These are phyloP conservation scores for Percopsis transmontana DNA, from an alignment of 2,113 vertebrate species.

Conservation along the genomic window DNA sequence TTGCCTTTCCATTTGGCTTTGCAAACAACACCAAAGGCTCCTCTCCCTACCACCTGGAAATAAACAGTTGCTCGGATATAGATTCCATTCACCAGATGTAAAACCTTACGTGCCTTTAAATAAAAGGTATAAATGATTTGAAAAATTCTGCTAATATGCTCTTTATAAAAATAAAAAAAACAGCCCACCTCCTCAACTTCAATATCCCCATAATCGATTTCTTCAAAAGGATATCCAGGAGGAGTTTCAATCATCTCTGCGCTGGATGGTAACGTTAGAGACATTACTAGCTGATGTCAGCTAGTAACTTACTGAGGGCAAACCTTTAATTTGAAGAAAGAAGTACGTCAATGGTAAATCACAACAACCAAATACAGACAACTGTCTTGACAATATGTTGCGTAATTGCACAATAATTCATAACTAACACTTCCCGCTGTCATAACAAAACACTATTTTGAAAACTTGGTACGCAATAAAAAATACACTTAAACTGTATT, in stretches of 20 bases:
- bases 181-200: constrained; percentile 92
- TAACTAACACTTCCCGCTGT: background rate
- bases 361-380: background rate
- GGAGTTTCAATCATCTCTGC: constrained; percentile 93
- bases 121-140: too few species aligned
- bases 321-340: background rate
- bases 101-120: too few species aligned
- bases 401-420: background rate
- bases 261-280: constrained; percentile 73
- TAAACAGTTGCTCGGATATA: background rate
- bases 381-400: too few species aligned
- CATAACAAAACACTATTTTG: background rate
- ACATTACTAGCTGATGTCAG: constrained; percentile 78
- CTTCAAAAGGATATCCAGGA: constrained; percentile 94
- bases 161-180: background rate
- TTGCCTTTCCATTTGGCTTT: constrained; percentile 99
- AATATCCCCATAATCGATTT: constrained; percentile 95
- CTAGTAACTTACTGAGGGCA: constrained; percentile 61
- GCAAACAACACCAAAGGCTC: constrained; percentile 98
- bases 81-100: too few species aligned
- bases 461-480: background rate
- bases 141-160: background rate
- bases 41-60: constrained; percentile 95
- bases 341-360: background rate
- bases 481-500: too few species aligned